These are phyloP conservation scores for Trichogramma dendrolimi DNA, from an alignment of 2,888 invertebrate species.

Conservation along the genomic window DNA sequence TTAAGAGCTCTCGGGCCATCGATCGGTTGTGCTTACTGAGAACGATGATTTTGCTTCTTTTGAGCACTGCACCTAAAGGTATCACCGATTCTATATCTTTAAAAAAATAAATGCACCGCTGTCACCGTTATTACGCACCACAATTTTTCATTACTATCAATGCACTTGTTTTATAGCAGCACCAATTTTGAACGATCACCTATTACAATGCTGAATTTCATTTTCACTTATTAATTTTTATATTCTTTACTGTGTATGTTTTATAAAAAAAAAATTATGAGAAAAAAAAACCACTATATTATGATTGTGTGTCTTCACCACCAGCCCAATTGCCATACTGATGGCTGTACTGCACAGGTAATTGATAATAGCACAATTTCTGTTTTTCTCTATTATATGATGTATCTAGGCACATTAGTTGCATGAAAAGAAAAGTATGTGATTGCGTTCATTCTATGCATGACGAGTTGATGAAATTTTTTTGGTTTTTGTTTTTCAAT, in stretches of 20 bases:
- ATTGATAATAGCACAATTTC: slow-evolving; percentile 56
- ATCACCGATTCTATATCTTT: too few relatives aligned
- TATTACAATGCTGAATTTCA: neutral
- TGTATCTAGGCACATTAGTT: neutral
- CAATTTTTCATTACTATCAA: too few relatives aligned
- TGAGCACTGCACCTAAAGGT: too few relatives aligned
- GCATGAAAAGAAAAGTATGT: slow-evolving; percentile 20
- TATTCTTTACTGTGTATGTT: slow-evolving; percentile 50
- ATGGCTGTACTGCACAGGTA: slow-evolving; percentile 94
- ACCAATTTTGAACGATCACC: too few relatives aligned
- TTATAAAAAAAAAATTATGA: slow-evolving; percentile 41
- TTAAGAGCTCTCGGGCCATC: too few relatives aligned
- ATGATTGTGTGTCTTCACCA: slow-evolving; percentile 69
- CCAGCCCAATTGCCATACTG: slow-evolving; percentile 93
- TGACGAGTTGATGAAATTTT: slow-evolving; percentile 2
- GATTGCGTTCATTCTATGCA: slow-evolving; percentile 6
- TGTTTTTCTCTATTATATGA: slow-evolving; percentile 37
- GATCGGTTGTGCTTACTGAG: too few relatives aligned
- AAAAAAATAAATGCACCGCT: too few relatives aligned
- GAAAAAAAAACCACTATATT: slow-evolving; percentile 39
- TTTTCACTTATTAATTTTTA: slow-evolving; percentile 40
- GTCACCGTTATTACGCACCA: too few relatives aligned
- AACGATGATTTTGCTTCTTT: too few relatives aligned
- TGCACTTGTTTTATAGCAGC: too few relatives aligned
- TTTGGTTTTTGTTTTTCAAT: slow-evolving; percentile 14